Conservation (phyloP, 2,113 vertebrate species). For the Empidonax alnorum region DNA sequence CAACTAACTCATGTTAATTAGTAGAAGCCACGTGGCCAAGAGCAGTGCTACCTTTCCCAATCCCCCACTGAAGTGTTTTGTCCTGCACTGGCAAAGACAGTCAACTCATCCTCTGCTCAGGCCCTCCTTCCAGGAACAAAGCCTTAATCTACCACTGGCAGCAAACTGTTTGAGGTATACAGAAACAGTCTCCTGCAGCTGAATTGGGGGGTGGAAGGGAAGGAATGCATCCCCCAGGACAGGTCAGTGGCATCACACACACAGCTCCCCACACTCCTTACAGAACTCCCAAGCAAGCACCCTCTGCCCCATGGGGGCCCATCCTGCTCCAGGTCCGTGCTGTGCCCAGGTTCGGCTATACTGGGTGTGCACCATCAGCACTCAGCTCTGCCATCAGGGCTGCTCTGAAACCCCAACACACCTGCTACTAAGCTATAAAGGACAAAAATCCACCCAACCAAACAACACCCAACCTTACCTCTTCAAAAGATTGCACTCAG, state of each 20-base stretch:
- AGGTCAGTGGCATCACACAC: fast-evolving
- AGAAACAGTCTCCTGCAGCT: not conserved
- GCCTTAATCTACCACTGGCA: not conserved
- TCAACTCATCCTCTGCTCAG: not conserved
- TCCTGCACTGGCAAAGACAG: not conserved
- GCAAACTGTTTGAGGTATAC: not conserved
- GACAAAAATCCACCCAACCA: too few relatives aligned
- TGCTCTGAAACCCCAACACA: not conserved
- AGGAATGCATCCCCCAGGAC: not conserved
- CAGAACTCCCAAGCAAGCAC: fast-evolving
- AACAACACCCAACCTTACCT: not conserved
- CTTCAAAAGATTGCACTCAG: not conserved
- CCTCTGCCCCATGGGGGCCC: fast-evolving
- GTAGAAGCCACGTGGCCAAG: not conserved
- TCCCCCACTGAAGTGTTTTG: not conserved
- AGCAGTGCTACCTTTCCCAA: not conserved
- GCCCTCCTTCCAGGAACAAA: not conserved
- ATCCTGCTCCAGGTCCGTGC: not conserved
- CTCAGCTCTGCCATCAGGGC: not conserved
- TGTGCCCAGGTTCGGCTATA: not conserved
- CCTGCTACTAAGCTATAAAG: not conserved
- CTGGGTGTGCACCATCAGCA: fast-evolving
- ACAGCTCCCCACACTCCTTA: not conserved
- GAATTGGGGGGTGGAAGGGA: not conserved
- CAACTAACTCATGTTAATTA: not conserved